Evolutionary conservation across 2,797 vertebrate species (phyloP), one percentile per base, ranked within the genome.

Genomic region (Eremophila alpestris): DNA sequence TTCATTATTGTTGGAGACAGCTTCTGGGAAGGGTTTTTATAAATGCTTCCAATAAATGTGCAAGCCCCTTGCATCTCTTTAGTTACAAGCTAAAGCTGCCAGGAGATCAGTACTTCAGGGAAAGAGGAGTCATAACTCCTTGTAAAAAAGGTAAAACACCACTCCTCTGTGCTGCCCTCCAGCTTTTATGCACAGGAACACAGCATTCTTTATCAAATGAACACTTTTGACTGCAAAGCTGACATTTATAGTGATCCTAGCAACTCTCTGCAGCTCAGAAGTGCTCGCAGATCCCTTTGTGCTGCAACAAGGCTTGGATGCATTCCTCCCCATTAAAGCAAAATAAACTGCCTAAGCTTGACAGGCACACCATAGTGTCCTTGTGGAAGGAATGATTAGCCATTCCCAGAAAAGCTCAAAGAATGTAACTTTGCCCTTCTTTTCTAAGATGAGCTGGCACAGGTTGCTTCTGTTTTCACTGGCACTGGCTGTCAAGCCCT

Each of bases 401-500:
- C 71, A 70, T 83, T 93, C 88, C 89, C 84, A 91, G 75, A 83
- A 87, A 71, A 82, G 76, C 29, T 88, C 83, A 11, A 67, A 93
- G 91, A 90, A 51, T 5, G 0, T 56, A 90, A 70, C 71, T 93
- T 89, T 93, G 83, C 56, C 63, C 74, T 87, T 83, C 87, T 91
- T 95, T 95, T 95, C 87, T 90, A 91, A 88, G 87, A 79, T 20
- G 77, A 67, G 30, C 34, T 96, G 93, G 95, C 89, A 64, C 32
- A 63, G 5, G 22, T 22, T 76, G 7, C 62, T 81, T 38, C 69
- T 17, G 1, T 85, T 94, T 87, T 87, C 91, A 73, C 71, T 74
- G 83, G 83, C 74, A 49, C 15, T 67, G 83, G 67, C 52, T 27
- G 27, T 73, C 59, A 90, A 84, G 55, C 16, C 52, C 63, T 63